A percentile compares a stretch with the other conserved stretches of the same genome.
Evolutionary conservation across 1,140 invertebrate species (phyloP).

Genomic region (Drosophila persimilis): DNA sequence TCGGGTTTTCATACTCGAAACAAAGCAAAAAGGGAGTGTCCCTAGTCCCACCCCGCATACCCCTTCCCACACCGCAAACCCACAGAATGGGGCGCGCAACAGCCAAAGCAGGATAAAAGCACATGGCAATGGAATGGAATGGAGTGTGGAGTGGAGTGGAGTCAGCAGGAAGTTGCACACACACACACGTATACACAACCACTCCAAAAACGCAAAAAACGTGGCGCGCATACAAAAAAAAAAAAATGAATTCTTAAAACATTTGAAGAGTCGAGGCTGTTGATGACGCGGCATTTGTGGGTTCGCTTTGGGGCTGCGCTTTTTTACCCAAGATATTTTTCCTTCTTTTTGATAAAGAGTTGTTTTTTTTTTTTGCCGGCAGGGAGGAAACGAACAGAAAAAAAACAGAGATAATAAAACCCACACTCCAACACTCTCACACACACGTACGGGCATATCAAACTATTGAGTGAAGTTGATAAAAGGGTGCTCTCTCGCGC

Average conservation of each 20-base stretch:
- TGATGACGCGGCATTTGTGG: slow-evolving; percentile 65
- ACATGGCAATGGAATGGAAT: slow-evolving; percentile 21
- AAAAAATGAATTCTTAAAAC: slow-evolving; percentile 44
- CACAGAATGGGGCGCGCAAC: slow-evolving; percentile 44
- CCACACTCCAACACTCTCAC: slow-evolving; percentile 15
- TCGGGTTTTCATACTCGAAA: slow-evolving; percentile 19
- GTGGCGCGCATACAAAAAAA: slow-evolving; percentile 68
- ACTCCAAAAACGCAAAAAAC: slow-evolving; percentile 47
- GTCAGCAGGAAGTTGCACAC: slow-evolving; percentile 72
- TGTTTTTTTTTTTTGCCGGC: slow-evolving; percentile 37
- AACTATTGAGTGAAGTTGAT: slow-evolving; percentile 53
- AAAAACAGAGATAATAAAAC: slow-evolving; percentile 53
- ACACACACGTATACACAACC: slow-evolving; percentile 18
- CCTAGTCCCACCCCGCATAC: neutral
- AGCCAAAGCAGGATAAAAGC: slow-evolving; percentile 53
- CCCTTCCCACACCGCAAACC: neutral
- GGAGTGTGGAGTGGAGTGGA: slow-evolving; percentile 20
- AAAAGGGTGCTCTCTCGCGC: slow-evolving; percentile 24
- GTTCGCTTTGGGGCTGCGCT: slow-evolving; percentile 19
- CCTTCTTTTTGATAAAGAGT: slow-evolving; percentile 57
- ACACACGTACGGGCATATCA: slow-evolving; percentile 9
- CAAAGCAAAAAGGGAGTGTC: slow-evolving; percentile 64
- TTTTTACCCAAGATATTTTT: slow-evolving; percentile 50
- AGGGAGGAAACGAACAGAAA: slow-evolving; percentile 44
- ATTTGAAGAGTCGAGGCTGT: slow-evolving; percentile 39